Evolutionary conservation across 2,888 invertebrate genomes (phyloP).

Genomic region (Fragum whitleyi): DNA sequence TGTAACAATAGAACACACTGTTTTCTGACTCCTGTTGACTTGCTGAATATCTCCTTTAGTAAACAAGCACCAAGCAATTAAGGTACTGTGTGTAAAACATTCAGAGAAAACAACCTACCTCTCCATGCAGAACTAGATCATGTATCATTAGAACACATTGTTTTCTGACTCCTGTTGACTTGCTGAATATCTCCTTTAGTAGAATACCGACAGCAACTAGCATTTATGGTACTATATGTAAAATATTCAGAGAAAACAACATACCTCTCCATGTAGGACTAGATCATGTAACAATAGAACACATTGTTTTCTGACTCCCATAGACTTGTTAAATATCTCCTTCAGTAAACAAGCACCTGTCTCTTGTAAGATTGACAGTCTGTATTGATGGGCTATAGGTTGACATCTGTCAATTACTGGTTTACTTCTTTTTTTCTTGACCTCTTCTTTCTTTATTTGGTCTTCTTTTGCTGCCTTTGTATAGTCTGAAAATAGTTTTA

Average conservation of each 20-base stretch:
- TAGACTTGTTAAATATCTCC: constrained; percentile 70
- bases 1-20: constrained; percentile 71
- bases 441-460: constrained; percentile 9
- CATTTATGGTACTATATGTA: too few species aligned
- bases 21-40: constrained; percentile 63
- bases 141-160: constrained; percentile 71
- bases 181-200: constrained; percentile 71
- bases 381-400: constrained; percentile 72
- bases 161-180: constrained; percentile 63
- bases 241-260: too few species aligned
- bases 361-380: constrained; percentile 62
- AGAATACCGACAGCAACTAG: constrained; percentile 61
- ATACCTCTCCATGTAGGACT: constrained; percentile 74
- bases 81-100: too few species aligned
- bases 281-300: constrained; percentile 74
- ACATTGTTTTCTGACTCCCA: constrained; percentile 63
- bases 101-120: too few species aligned
- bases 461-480: constrained; percentile 37
- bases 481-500: constrained; percentile 28
- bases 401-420: constrained; percentile 72
- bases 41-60: constrained; percentile 71
- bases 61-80: constrained; percentile 64
- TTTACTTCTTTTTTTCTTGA: constrained; percentile 21
- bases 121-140: constrained; percentile 73
- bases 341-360: constrained; percentile 64